Conservation (phyloP, 2,113 vertebrate species). For the Centrocercus urophasianus region DNA sequence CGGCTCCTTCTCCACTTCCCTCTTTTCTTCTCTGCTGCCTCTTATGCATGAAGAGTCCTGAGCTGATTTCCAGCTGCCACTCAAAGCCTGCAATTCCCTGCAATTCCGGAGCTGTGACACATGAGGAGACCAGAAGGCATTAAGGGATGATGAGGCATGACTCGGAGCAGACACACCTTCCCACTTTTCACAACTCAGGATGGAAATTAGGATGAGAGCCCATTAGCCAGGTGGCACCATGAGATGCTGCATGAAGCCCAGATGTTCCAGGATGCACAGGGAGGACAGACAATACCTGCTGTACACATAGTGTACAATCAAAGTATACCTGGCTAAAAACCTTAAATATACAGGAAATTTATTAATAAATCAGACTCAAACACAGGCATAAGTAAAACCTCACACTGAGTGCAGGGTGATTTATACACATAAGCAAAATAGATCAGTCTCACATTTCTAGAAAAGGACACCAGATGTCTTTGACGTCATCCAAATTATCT, state of each 20-base stretch:
- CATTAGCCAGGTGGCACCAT: not conserved
- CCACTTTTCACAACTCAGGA: not conserved
- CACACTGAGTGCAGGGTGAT: slow-evolving; percentile 1
- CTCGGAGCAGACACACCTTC: not conserved
- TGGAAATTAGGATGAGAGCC: not conserved
- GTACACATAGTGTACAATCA: not conserved
- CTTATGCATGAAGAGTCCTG: accelerated
- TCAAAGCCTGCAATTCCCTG: not conserved
- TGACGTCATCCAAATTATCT: slow-evolving; percentile 65
- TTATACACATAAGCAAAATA: slow-evolving; percentile 59
- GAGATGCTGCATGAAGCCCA: not conserved
- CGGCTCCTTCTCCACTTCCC: not conserved
- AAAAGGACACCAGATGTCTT: slow-evolving; percentile 69
- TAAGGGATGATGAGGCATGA: not conserved
- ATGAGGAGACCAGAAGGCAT: not conserved
- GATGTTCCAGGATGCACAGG: not conserved
- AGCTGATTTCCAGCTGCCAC: not conserved
- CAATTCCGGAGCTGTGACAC: not conserved
- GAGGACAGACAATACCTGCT: not conserved
- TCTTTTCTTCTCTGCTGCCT: not conserved
- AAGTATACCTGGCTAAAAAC: not conserved
- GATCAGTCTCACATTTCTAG: slow-evolving; percentile 52
- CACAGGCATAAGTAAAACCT: not conserved
- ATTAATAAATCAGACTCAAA: not conserved
- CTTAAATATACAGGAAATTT: not conserved